These are phyloP conservation scores for Holothuria glaberrima DNA, from an alignment of 35 echinoderm and acorn worm genomes.

Conservation along the genomic window DNA sequence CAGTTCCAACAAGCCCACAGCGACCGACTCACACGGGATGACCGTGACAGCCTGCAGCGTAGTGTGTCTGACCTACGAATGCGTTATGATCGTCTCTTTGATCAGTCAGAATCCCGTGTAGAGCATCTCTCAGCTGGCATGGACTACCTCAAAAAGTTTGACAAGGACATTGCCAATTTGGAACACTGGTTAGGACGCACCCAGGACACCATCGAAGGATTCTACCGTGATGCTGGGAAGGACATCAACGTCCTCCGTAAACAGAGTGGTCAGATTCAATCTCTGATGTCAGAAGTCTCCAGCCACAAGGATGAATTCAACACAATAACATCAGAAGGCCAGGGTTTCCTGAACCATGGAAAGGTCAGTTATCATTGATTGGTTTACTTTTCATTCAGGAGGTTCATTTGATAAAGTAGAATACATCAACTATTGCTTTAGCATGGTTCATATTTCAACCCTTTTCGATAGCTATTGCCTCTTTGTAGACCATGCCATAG, in stretches of 20 bases:
- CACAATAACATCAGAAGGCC: constrained; percentile 69
- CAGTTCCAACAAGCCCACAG: constrained; percentile 78
- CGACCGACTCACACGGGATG: constrained; percentile 70
- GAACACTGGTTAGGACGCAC: constrained; percentile 88
- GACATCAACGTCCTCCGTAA: constrained; percentile 84
- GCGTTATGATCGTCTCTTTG: constrained; percentile 82
- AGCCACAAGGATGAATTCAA: constrained; percentile 77
- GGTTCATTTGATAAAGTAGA: no score
- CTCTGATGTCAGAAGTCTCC: constrained; percentile 69
- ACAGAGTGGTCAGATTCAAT: constrained; percentile 84
- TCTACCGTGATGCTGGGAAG: constrained; percentile 77
- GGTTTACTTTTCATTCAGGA: not conserved
- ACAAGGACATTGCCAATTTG: constrained; percentile 74
- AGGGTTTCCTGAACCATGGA: constrained; percentile 85
- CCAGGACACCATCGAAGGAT: constrained; percentile 68
- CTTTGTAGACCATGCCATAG: no score
- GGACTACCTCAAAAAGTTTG: constrained; percentile 86
- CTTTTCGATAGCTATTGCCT: no score
- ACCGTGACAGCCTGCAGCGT: constrained; percentile 77
- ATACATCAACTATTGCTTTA: no score
- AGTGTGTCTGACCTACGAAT: constrained; percentile 79
- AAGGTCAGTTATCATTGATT: constrained; percentile 64
- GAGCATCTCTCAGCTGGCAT: constrained; percentile 66
- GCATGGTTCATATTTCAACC: no score
- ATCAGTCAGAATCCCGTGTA: constrained; percentile 81